Evolutionary conservation across 2,113 vertebrate genomes (phyloP).

Genomic region (Alouatta palliata): DNA sequence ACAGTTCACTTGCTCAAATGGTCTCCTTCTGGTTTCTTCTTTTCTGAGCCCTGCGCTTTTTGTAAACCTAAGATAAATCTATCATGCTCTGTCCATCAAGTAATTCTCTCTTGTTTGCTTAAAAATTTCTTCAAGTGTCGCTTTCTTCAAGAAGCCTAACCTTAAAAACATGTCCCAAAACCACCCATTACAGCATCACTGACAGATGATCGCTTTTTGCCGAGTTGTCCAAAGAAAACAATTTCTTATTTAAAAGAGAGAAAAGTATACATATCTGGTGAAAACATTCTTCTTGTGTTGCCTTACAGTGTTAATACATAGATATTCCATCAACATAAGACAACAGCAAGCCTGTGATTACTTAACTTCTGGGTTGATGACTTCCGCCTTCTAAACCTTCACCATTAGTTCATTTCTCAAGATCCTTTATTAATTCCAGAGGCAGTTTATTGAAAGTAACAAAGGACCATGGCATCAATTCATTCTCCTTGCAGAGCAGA

Average conservation of each 20-base stretch:
- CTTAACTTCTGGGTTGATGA: background rate
- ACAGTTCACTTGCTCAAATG: background rate
- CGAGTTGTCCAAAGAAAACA: conserved; percentile 12
- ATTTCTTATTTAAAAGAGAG: conserved; percentile 30
- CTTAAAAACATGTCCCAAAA: conserved; percentile 20
- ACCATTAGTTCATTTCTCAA: conserved; percentile 2
- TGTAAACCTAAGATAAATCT: conserved; percentile 27
- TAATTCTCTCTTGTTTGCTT: background rate
- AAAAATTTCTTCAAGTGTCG: conserved; percentile 10
- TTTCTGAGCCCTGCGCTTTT: background rate
- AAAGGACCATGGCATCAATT: conserved; percentile 44
- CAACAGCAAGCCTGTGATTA: background rate
- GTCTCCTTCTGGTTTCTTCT: background rate
- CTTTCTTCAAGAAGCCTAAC: conserved; percentile 37
- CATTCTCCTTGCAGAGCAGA: conserved; percentile 22
- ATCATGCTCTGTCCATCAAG: background rate
- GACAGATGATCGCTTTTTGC: background rate
- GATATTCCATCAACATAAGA: background rate
- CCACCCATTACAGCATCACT: background rate
- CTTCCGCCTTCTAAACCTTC: background rate
- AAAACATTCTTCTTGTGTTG: background rate
- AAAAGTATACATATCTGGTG: background rate
- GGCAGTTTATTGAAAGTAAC: conserved; percentile 41
- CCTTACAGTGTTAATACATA: background rate
- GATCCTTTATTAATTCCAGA: conserved; percentile 54